A percentile compares a stretch with the other conserved stretches of the same genome.
Evolutionary conservation across 2,113 vertebrate species (phyloP).

Genomic region (Pleuronectes platessa): DNA sequence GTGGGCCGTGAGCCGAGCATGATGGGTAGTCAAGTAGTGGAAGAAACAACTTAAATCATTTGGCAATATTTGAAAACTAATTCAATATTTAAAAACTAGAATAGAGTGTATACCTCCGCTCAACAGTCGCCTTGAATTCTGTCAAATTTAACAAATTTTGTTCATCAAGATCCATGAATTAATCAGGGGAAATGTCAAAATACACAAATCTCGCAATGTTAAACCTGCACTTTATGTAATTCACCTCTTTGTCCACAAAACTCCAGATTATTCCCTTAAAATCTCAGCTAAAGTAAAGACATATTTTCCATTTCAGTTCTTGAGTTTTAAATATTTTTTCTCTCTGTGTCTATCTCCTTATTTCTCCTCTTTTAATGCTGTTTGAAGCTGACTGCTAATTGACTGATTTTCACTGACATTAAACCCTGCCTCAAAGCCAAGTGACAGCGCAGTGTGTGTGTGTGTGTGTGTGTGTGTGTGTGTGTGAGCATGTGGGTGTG

Average conservation of each 20-base stretch:
- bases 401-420: slow-evolving; percentile 64
- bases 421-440: slow-evolving; percentile 62
- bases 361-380: slow-evolving; percentile 27
- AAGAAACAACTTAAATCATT: neutral
- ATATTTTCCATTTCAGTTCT: neutral
- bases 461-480: slow-evolving; percentile 23
- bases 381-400: slow-evolving; percentile 67
- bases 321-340: neutral
- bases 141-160: too few relatives aligned
- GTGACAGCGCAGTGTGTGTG: slow-evolving; percentile 1
- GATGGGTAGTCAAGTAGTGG: neutral
- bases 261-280: neutral
- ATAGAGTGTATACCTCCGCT: too few relatives aligned
- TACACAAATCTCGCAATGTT: too few relatives aligned
- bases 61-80: too few relatives aligned
- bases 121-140: too few relatives aligned
- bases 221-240: slow-evolving; percentile 16
- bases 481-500: slow-evolving; percentile 13
- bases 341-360: slow-evolving; percentile 21
- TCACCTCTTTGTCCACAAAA: neutral
- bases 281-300: neutral
- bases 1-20: neutral
- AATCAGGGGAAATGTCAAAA: too few relatives aligned
- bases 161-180: too few relatives aligned
- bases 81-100: too few relatives aligned